Conservation (phyloP, 1,140 invertebrate species). For the Onthophagus taurus region DNA sequence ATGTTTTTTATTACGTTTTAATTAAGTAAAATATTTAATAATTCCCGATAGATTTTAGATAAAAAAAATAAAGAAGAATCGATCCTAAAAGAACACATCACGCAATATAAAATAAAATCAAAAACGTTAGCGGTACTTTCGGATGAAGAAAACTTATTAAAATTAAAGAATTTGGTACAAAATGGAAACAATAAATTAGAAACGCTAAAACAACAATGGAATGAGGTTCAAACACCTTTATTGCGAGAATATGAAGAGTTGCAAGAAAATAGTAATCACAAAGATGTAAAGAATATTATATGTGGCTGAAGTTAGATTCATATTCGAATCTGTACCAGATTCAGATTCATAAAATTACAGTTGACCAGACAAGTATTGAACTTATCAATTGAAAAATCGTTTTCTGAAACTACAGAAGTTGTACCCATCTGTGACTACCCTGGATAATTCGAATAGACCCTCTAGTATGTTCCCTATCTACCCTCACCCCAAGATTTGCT, state of each 20-base stretch:
- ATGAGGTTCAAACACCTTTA: constrained; percentile 53
- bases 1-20: constrained; percentile 12
- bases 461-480: too few relatives aligned
- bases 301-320: too few relatives aligned
- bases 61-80: constrained; percentile 38
- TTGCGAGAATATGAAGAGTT: constrained; percentile 53
- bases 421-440: too few relatives aligned
- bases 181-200: constrained; percentile 49
- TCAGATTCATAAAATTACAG: too few relatives aligned
- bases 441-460: too few relatives aligned
- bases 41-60: constrained; percentile 22
- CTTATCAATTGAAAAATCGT: too few relatives aligned
- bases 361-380: too few relatives aligned
- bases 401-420: too few relatives aligned
- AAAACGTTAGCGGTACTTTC: constrained; percentile 51
- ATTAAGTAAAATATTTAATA: neutral
- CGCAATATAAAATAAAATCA: constrained; percentile 46
- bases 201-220: constrained; percentile 58
- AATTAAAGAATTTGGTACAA: constrained; percentile 52
- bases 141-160: constrained; percentile 53
- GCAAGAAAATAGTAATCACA: too few relatives aligned
- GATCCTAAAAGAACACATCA: constrained; percentile 36
- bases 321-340: too few relatives aligned
- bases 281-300: too few relatives aligned
- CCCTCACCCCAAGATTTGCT: too few relatives aligned